These are phyloP conservation scores for Gasterosteus nipponicus DNA, from an alignment of 2,113 vertebrate genomes.

Conservation along the genomic window DNA sequence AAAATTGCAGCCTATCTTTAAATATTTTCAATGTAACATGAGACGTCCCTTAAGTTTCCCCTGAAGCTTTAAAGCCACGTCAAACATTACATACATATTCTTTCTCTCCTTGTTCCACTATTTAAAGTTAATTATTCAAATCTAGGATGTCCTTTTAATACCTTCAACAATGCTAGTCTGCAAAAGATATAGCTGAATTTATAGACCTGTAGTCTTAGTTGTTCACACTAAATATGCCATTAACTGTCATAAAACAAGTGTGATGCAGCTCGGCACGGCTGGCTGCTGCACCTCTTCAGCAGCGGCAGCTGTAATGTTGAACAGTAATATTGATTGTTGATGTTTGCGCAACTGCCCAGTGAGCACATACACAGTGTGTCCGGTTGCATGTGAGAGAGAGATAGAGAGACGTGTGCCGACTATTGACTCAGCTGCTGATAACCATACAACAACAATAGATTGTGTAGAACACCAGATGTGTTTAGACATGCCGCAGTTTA, in stretches of 20 bases:
- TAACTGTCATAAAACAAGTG: constrained; percentile 10
- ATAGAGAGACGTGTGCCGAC: constrained; percentile 28
- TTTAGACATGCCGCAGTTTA: constrained; percentile 26
- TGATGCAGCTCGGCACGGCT: neutral
- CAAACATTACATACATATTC: neutral
- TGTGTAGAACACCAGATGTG: neutral
- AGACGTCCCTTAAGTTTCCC: neutral
- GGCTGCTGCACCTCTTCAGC: constrained; percentile 6
- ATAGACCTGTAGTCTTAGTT: neutral
- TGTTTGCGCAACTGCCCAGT: constrained; percentile 50
- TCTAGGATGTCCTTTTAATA: constrained; percentile 3
- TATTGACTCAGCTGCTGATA: constrained; percentile 58
- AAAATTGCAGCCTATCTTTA: constrained; percentile 9
- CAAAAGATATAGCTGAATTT: neutral
- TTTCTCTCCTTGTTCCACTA: neutral
- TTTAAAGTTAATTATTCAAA: constrained; percentile 17
- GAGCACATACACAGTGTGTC: constrained; percentile 23
- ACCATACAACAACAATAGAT: constrained; percentile 49
- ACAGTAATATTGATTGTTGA: constrained; percentile 37
- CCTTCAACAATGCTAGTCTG: neutral
- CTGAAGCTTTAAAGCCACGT: constrained; percentile 3
- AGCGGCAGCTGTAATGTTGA: constrained; percentile 22
- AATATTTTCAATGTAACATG: constrained; percentile 11
- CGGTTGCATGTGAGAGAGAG: neutral
- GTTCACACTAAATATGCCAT: neutral